A percentile compares a stretch with the other conserved stretches of the same genome.
Evolutionary conservation across 2,113 vertebrate genomes (phyloP).

Genomic region (Henicopernis longicauda): DNA sequence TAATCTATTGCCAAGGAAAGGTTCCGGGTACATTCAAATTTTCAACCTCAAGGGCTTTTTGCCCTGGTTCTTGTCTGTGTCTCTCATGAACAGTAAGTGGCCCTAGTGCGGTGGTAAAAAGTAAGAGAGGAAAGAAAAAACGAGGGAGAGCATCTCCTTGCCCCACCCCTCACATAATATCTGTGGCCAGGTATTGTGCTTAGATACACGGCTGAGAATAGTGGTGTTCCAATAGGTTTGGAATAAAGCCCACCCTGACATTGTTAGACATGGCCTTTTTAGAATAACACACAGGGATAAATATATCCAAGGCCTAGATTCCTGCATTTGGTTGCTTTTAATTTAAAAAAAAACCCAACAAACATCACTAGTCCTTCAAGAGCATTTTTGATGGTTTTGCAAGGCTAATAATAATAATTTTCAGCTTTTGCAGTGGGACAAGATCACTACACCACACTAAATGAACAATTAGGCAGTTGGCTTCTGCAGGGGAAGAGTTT

Average conservation of each 20-base stretch:
- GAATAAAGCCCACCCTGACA: not conserved
- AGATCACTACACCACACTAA: not conserved
- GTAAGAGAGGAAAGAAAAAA: not conserved
- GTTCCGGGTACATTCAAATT: not conserved
- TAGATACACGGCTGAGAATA: not conserved
- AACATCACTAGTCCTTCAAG: not conserved
- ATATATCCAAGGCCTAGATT: not conserved
- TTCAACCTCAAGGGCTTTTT: not conserved
- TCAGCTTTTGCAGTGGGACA: not conserved
- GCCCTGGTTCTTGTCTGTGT: not conserved
- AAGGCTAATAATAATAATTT: not conserved
- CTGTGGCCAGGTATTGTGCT: not conserved
- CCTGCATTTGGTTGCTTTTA: not conserved
- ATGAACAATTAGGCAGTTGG: not conserved
- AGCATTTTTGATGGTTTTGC: not conserved
- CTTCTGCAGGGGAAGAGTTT: not conserved
- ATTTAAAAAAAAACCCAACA: not conserved
- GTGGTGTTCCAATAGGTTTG: not conserved
- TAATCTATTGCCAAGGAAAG: not conserved
- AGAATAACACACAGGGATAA: not conserved
- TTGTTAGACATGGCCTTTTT: not conserved
- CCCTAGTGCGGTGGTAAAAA: not conserved
- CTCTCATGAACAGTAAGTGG: not conserved
- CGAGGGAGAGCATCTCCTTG: not conserved
- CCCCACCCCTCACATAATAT: accelerated